Evolutionary conservation across 1,140 invertebrate genomes (phyloP).

Genomic region (Stratiolaelaps scimitus): DNA sequence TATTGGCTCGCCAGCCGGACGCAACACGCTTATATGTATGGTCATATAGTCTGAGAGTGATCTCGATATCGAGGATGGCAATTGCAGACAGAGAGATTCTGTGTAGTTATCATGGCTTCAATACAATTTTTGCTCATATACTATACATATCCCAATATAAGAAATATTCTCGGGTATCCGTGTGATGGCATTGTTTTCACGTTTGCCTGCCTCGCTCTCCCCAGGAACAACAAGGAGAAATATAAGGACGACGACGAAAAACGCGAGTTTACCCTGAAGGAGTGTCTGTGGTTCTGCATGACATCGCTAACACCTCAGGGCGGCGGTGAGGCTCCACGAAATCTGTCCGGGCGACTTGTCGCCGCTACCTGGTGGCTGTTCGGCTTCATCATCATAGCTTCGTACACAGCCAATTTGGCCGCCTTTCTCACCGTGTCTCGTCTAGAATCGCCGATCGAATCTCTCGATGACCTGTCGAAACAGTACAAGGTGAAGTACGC

Average conservation of each 20-base stretch:
- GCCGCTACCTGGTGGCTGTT: slow-evolving; percentile 97
- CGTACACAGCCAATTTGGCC: slow-evolving; percentile 90
- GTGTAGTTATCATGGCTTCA: no score
- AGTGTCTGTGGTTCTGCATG: slow-evolving; percentile 98
- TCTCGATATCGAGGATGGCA: background rate
- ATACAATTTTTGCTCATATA: no score
- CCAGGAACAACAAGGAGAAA: slow-evolving; percentile 79
- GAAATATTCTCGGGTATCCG: no score
- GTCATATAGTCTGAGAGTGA: no score
- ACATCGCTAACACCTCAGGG: slow-evolving; percentile 89
- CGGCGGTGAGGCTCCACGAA: slow-evolving; percentile 89
- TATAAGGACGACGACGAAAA: slow-evolving; percentile 89
- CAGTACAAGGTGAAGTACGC: slow-evolving; percentile 93
- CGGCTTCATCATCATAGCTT: slow-evolving; percentile 95
- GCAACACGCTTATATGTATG: no score
- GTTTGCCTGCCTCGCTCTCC: no score
- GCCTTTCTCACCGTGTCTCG: slow-evolving; percentile 85
- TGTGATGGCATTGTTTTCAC: no score
- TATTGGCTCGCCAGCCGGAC: no score
- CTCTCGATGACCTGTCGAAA: slow-evolving; percentile 77
- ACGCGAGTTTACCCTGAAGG: slow-evolving; percentile 83
- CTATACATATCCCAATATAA: no score
- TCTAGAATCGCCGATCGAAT: slow-evolving; percentile 79
- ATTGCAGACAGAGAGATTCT: slow-evolving; percentile 18
- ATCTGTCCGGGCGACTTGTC: slow-evolving; percentile 75